Evolutionary conservation across 2,888 invertebrate species (phyloP), one percentile per base, ranked within the genome.

Genomic region (Boloria euphrosyne): DNA sequence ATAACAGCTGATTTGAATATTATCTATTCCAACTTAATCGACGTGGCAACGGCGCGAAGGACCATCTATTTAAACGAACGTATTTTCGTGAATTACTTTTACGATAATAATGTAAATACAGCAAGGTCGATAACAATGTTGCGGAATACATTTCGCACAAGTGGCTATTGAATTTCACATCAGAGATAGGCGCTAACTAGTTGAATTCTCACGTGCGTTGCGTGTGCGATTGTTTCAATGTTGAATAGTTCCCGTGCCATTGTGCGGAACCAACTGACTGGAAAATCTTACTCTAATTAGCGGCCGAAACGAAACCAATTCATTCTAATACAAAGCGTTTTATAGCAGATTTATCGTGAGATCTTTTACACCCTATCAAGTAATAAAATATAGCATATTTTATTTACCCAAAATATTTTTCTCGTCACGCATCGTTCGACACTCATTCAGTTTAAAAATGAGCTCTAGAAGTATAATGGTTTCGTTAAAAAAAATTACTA

Each of bases 281-380:
- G 85, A 87, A 86, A 87, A 85, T 82, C 79, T 81, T 77, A 81
- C 80, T 79, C 78, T 81, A 85, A 86, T 87, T 86, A 86, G 72
- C 73, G 69, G 74, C 78, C 79, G 76, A 83, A 86, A 86, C 78
- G 77, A 75, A 75, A 69, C 72, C 64, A 72, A 74, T 72, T 78
- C 79, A 78, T 79, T 77, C 75, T 64, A 62, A 70, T 59, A 76
- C 76, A 77, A 79, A 52, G 50, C 53, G 50, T 66, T 51, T 53
- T 59, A 49, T 68, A 38, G 51, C 51, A 50, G 13, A 54, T 67
- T 47, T 58, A 6, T 51, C 62, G 55, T 52, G 58, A 58, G 52
- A 66, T 58, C 57, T 66, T 59, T 47, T 59, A 22, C 31, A 44
- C 43, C 22, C 55, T 18, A 43, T 55, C 38, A 44, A 55, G 17